These are phyloP conservation scores for Fringilla coelebs DNA, from an alignment of 2,797 vertebrate species.

Conservation along the genomic window DNA sequence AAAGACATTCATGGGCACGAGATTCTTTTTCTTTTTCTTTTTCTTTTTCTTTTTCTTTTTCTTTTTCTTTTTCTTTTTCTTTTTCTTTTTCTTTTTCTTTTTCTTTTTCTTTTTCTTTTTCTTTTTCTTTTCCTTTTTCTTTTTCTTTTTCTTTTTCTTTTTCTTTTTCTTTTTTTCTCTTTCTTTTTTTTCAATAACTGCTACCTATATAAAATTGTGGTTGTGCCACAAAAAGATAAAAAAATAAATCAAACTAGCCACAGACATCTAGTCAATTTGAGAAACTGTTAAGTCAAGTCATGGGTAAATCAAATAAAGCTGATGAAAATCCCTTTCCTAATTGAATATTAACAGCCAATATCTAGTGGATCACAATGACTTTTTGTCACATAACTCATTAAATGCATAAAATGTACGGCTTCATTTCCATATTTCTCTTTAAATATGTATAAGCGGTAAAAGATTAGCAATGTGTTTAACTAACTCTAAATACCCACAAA, in stretches of 20 bases:
- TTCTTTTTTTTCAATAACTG: neutral
- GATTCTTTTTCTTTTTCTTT: too few relatives aligned
- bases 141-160: too few relatives aligned
- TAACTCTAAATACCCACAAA: neutral
- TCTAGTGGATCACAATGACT: neutral
- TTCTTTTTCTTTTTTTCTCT: too few relatives aligned
- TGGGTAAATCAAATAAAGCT: neutral
- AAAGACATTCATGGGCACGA: neutral
- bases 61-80: accelerated
- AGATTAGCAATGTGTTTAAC: neutral
- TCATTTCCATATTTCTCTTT: neutral
- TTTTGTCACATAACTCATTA: neutral
- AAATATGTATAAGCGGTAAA: neutral
- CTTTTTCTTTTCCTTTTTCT: too few relatives aligned
- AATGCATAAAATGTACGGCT: neutral
- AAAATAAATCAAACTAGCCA: neutral
- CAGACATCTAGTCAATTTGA: neutral
- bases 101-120: accelerated
- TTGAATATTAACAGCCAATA: neutral
- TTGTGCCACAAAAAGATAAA: neutral
- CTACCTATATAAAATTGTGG: neutral
- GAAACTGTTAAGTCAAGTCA: neutral
- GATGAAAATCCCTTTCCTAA: neutral
- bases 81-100: too few relatives aligned
- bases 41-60: accelerated